Percentiles rank a stretch among this genome's conserved stretches.
phyloP scores from a whole-genome alignment of 2,888 invertebrate genomes.

The Malthinus flaveolus region DNA sequence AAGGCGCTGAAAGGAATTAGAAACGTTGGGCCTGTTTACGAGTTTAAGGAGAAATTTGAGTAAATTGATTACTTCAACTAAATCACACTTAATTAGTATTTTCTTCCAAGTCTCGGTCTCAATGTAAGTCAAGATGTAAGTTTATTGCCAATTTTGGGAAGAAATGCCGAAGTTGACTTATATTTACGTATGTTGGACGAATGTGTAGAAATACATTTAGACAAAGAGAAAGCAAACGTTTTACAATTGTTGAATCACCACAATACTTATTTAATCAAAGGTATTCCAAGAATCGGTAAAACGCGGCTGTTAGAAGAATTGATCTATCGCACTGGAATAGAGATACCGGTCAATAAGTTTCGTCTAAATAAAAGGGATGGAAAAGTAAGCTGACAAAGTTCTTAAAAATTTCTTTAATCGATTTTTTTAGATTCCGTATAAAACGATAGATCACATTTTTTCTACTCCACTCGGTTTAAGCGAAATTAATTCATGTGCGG shows the following conservation, averaged over 20 bases:
- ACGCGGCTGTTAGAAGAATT: constrained; percentile 64
- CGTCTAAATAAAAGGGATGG: constrained; percentile 46
- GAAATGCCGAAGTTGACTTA: constrained; percentile 50
- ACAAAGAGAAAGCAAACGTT: constrained; percentile 9
- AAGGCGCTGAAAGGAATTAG: constrained; percentile 64
- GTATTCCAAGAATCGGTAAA: constrained; percentile 64
- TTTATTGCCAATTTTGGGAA: constrained; percentile 59
- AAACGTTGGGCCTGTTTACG: constrained; percentile 66
- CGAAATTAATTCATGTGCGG: constrained; percentile 42
- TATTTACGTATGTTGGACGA: constrained; percentile 38
- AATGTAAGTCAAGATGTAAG: constrained; percentile 1
- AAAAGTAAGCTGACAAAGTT: constrained; percentile 43
- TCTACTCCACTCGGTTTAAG: constrained; percentile 49
- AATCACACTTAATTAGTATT: background rate
- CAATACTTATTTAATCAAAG: constrained; percentile 52
- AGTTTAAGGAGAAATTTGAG: constrained; percentile 56
- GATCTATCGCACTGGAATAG: constrained; percentile 53
- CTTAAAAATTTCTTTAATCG: too few relatives aligned
- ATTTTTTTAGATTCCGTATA: constrained; percentile 48
- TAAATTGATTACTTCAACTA: constrained; percentile 6
- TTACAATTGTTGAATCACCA: constrained; percentile 23
- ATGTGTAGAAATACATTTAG: constrained; percentile 15
- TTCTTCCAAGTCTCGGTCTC: background rate
- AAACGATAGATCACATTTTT: constrained; percentile 55
- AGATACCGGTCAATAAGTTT: constrained; percentile 49